Conservation (phyloP, 2,888 invertebrate genomes). For the Ormyrus pomaceus region DNA sequence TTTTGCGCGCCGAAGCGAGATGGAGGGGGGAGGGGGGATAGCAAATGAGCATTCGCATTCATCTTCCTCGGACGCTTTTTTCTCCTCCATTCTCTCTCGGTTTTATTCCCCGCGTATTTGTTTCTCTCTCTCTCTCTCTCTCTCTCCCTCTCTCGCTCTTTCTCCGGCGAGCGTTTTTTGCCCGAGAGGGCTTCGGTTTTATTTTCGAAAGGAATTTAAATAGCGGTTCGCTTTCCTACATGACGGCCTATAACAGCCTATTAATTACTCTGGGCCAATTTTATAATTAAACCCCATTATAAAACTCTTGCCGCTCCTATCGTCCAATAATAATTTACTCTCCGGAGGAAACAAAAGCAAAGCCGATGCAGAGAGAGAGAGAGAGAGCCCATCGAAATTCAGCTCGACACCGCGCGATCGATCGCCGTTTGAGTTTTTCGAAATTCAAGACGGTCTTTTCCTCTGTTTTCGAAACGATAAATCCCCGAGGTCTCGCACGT, state of each 20-base stretch:
- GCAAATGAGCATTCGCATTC: too few species aligned
- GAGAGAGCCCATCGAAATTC: too few species aligned
- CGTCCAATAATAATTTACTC: too few species aligned
- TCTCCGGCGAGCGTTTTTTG: not conserved
- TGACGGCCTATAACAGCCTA: constrained; percentile 16
- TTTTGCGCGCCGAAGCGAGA: too few species aligned
- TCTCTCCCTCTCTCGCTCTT: constrained; percentile 26
- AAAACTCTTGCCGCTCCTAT: not conserved
- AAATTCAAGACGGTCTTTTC: too few species aligned
- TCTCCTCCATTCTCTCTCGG: constrained; percentile 29
- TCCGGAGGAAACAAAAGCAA: too few species aligned
- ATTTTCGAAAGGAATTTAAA: constrained; percentile 20
- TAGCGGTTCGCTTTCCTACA: constrained; percentile 15
- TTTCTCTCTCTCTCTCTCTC: constrained; percentile 12
- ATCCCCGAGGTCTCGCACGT: not conserved
- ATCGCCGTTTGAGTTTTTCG: too few species aligned
- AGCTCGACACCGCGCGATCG: too few species aligned
- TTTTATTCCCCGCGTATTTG: constrained; percentile 5
- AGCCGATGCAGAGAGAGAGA: too few species aligned
- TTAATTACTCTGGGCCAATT: constrained; percentile 26
- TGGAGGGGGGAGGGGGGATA: too few species aligned
- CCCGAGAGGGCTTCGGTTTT: not conserved
- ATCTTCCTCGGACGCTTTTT: constrained; percentile 3
- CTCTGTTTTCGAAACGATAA: constrained; percentile 32
- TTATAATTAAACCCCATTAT: constrained; percentile 30